Evolutionary conservation across 2,797 vertebrate genomes (phyloP).

Genomic region (Garrulus glandarius): DNA sequence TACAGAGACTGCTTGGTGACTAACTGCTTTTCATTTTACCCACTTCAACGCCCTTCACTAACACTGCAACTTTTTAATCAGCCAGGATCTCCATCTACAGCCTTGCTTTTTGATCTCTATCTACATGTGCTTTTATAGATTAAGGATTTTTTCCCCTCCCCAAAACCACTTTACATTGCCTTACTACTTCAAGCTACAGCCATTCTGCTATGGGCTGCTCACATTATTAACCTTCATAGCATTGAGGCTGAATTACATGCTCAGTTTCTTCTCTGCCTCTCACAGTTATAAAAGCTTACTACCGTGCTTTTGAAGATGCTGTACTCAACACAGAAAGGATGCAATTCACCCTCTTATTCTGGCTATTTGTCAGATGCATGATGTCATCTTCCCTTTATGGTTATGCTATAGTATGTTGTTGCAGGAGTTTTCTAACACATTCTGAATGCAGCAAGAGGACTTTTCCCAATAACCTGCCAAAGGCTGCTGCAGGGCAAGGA

Average conservation of each 20-base stretch:
- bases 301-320: not conserved
- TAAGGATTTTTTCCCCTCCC: not conserved
- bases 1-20: not conserved
- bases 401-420: not conserved
- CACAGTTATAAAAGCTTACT: not conserved
- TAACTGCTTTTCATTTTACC: not conserved
- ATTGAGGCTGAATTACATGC: not conserved
- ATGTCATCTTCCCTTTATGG: not conserved
- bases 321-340: not conserved
- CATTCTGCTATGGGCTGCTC: not conserved
- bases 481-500: not conserved
- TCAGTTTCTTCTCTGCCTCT: not conserved
- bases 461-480: not conserved
- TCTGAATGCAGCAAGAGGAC: not conserved
- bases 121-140: not conserved
- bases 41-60: not conserved
- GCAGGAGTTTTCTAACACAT: not conserved
- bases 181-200: not conserved
- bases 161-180: not conserved
- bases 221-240: not conserved
- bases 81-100: not conserved
- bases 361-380: not conserved
- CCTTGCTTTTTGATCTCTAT: not conserved
- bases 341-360: not conserved
- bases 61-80: not conserved